Evolutionary conservation across 2,113 vertebrate genomes (phyloP).

Genomic region (Caracal caracal): DNA sequence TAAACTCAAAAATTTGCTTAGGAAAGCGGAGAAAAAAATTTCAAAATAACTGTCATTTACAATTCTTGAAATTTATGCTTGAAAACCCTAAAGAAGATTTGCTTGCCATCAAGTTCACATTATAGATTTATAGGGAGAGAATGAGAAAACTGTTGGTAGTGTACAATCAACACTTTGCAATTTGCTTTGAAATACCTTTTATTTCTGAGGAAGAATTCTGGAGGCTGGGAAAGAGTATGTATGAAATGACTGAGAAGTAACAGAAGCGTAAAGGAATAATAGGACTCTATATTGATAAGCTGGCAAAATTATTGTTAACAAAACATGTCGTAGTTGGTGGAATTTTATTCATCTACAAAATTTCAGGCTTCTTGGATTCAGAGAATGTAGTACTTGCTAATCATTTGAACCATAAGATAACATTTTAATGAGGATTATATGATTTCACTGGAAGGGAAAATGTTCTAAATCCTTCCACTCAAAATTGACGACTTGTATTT

Average conservation of each 20-base stretch:
- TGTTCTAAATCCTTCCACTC: constrained; percentile 56
- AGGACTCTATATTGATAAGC: constrained; percentile 2
- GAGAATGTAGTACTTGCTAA: constrained; percentile 42
- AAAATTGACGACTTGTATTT: constrained; percentile 49
- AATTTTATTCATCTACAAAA: constrained; percentile 54
- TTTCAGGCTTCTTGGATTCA: constrained; percentile 47
- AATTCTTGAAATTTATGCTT: not conserved
- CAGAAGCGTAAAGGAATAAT: constrained; percentile 32
- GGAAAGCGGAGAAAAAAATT: not conserved
- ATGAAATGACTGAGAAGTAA: not conserved
- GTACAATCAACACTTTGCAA: not conserved
- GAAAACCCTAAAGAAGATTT: not conserved
- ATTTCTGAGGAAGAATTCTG: not conserved
- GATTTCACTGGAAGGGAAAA: constrained; percentile 69
- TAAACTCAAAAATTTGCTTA: not conserved
- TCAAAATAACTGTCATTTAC: not conserved
- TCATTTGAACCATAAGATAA: constrained; percentile 62
- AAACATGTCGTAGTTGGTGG: not conserved
- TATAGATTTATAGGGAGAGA: not conserved
- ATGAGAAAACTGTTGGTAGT: not conserved
- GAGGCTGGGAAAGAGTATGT: not conserved
- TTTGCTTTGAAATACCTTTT: not conserved
- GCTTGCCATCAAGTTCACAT: not conserved
- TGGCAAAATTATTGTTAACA: constrained; percentile 22
- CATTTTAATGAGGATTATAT: constrained; percentile 62